phyloP scores from a whole-genome alignment of 2,888 invertebrate genomes.

The Chrysomela aeneicollis region DNA sequence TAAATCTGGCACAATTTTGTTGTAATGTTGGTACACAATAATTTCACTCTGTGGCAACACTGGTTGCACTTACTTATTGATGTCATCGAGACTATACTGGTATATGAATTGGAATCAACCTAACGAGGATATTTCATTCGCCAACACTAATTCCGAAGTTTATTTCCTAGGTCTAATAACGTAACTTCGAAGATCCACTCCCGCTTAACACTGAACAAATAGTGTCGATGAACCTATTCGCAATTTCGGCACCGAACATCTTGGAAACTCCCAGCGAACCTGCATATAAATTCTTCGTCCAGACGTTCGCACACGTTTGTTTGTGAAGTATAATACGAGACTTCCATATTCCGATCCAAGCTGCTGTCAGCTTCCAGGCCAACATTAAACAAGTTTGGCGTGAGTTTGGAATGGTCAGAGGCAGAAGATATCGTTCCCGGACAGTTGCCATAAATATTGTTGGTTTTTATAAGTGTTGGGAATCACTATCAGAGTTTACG shows the following conservation, averaged over 20 bases:
- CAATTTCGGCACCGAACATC: constrained; percentile 10
- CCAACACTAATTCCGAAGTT: not conserved
- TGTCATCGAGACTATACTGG: too few relatives aligned
- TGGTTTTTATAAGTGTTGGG: too few relatives aligned
- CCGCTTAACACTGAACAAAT: not conserved
- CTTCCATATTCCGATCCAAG: constrained; percentile 37
- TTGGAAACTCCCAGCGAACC: constrained; percentile 19
- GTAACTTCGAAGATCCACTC: not conserved
- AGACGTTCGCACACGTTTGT: constrained; percentile 30
- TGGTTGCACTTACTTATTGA: too few relatives aligned
- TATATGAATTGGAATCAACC: too few relatives aligned
- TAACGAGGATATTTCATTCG: too few relatives aligned
- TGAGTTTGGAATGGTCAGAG: not conserved
- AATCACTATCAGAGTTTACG: too few relatives aligned
- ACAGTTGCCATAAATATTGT: too few relatives aligned
- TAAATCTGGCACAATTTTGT: too few relatives aligned
- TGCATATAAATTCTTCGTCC: constrained; percentile 18
- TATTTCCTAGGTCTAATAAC: not conserved
- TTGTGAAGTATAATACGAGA: constrained; percentile 34
- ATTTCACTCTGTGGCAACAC: too few relatives aligned
- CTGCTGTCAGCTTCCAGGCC: constrained; percentile 38
- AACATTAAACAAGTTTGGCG: constrained; percentile 39
- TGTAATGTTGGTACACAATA: too few relatives aligned
- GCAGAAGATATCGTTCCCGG: not conserved
- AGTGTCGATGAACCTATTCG: not conserved